Percentiles rank a stretch among this genome's conserved stretches.
Evolutionary conservation across 2,888 invertebrate species (phyloP).

Genomic region (Synanthedon tipuliformis): DNA sequence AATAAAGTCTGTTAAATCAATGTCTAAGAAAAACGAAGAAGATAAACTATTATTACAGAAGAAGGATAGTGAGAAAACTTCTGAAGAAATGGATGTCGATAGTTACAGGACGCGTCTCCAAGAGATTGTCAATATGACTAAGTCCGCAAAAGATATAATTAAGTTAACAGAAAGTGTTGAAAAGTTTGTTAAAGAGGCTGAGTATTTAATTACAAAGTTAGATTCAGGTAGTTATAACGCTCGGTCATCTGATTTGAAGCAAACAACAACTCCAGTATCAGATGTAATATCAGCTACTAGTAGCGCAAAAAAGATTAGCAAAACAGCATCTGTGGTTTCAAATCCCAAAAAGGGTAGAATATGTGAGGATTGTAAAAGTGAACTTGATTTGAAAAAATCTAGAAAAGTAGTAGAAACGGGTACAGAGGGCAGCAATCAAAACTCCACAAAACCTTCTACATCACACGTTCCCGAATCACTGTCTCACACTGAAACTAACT

Average conservation of each 20-base stretch:
- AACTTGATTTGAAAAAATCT: not conserved
- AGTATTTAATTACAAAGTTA: constrained; percentile 1
- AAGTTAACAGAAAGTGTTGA: constrained; percentile 11
- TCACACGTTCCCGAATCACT: not conserved
- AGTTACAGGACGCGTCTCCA: not conserved
- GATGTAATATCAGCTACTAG: too few species aligned
- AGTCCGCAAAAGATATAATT: constrained; percentile 13
- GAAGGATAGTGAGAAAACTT: not conserved
- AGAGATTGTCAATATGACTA: constrained; percentile 1
- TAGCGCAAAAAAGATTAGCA: constrained; percentile 3
- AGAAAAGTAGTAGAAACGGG: not conserved
- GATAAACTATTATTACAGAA: not conserved
- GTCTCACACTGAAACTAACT: not conserved
- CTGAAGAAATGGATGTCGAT: not conserved
- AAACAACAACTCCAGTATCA: too few species aligned
- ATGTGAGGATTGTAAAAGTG: not conserved
- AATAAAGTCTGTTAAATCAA: not conserved
- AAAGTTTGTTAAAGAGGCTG: constrained; percentile 18
- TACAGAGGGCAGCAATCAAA: not conserved
- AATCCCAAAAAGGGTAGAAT: constrained; percentile 8
- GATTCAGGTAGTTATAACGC: too few species aligned
- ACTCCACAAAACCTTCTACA: not conserved
- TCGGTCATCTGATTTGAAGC: too few species aligned
- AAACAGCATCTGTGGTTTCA: constrained; percentile 3
- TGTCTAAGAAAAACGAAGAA: not conserved